phyloP scores from a whole-genome alignment of 2,888 invertebrate species.

The Crematogaster levior region DNA sequence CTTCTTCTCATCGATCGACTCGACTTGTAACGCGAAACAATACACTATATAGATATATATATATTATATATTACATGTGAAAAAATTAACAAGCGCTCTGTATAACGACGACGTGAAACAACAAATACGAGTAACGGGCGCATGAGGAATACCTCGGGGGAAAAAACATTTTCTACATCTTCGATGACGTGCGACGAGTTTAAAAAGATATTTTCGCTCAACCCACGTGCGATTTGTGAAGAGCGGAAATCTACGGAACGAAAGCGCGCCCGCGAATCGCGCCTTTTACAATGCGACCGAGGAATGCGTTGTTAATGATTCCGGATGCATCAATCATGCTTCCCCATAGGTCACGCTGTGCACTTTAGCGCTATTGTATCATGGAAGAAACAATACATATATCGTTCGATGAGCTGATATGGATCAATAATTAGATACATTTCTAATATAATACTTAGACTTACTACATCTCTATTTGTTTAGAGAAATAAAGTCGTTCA shows the following conservation, averaged over 20 bases:
- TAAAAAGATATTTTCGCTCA: conserved; percentile 57
- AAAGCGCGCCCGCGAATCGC: conserved; percentile 27
- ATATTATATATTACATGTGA: conserved; percentile 55
- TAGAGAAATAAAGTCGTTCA: not conserved
- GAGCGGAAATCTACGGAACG: conserved; percentile 50
- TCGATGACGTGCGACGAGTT: conserved; percentile 45
- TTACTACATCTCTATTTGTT: no score
- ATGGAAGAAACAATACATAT: conserved; percentile 18
- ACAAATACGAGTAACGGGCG: conserved; percentile 57
- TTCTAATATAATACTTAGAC: no score
- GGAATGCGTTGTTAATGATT: conserved; percentile 22
- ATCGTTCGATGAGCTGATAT: not conserved
- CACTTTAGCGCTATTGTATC: conserved; percentile 3
- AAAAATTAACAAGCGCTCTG: conserved; percentile 69
- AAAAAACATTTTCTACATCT: conserved; percentile 35
- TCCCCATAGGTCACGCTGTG: conserved; percentile 1
- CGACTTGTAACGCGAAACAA: conserved; percentile 59
- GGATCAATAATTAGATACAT: not conserved
- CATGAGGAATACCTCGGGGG: conserved; percentile 53
- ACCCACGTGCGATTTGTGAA: conserved; percentile 11
- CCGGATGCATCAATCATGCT: conserved; percentile 43
- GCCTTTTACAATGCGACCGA: conserved; percentile 10
- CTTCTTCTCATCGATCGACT: conserved; percentile 37
- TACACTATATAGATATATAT: conserved; percentile 45
- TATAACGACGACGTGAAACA: conserved; percentile 67